phyloP scores from a whole-genome alignment of 2,113 vertebrate genomes.

The Dipodomys merriami region DNA sequence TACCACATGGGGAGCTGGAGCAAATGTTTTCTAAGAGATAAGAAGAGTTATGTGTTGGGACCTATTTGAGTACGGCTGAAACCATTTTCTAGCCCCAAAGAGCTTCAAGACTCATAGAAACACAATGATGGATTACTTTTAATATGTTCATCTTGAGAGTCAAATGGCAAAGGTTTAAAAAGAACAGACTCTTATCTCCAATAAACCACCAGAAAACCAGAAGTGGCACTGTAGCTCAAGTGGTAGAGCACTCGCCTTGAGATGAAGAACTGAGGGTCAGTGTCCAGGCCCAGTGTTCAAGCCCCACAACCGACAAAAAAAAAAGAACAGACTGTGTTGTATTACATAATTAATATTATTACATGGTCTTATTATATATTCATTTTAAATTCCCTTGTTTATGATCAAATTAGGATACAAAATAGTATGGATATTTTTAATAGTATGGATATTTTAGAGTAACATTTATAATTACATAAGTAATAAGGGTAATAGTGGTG shows the following conservation, averaged over 20 bases:
- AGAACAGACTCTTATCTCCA: not conserved
- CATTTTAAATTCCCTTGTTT: conserved; percentile 30
- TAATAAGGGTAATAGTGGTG: not conserved
- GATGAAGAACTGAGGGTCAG: too few relatives aligned
- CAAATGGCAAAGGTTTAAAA: conserved; percentile 14
- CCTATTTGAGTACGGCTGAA: conserved; percentile 62
- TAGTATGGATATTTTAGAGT: not conserved
- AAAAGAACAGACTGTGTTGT: not conserved
- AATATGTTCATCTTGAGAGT: conserved; percentile 37
- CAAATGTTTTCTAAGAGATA: conserved; percentile 40
- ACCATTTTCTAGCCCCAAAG: conserved; percentile 6
- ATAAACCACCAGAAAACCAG: too few relatives aligned
- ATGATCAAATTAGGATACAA: conserved; percentile 6
- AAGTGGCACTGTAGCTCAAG: too few relatives aligned
- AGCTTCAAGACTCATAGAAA: conserved; percentile 25
- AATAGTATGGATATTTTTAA: not conserved
- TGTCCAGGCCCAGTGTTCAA: too few relatives aligned
- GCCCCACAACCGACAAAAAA: too few relatives aligned
- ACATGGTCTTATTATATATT: not conserved
- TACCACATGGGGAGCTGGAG: not conserved
- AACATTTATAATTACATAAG: conserved; percentile 8
- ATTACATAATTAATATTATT: too few relatives aligned
- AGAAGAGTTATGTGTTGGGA: conserved; percentile 35
- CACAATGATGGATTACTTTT: not conserved
- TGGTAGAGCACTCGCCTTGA: too few relatives aligned